A percentile compares a stretch with the other conserved stretches of the same genome.
Conservation (phyloP, 2,797 vertebrate species). For the Sardinella longiceps region DNA sequence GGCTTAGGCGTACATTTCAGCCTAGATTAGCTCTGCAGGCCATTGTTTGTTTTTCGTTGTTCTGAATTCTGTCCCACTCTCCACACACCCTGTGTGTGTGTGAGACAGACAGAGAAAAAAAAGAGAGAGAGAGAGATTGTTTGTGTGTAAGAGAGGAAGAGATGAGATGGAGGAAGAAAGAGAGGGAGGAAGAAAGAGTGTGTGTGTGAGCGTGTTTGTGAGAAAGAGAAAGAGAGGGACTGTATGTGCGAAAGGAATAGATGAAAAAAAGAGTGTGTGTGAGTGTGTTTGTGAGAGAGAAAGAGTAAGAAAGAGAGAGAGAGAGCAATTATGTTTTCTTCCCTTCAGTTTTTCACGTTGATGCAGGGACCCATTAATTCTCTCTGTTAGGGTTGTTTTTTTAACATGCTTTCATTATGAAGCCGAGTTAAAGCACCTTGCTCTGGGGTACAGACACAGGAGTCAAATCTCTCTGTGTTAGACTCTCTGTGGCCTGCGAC, state of each 20-base stretch:
- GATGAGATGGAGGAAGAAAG: not conserved
- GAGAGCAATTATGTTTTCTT: not conserved
- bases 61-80: not conserved
- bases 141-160: not conserved
- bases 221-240: not conserved
- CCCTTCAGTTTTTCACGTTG: not conserved
- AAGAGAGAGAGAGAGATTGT: no score
- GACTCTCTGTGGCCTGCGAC: not conserved
- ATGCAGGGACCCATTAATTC: constrained; percentile 14
- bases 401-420: not conserved
- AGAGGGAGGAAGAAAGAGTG: not conserved
- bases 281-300: not conserved
- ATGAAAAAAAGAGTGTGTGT: not conserved
- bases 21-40: not conserved
- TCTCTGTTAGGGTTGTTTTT: constrained; percentile 20
- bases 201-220: not conserved
- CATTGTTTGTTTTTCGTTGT: constrained; percentile 26
- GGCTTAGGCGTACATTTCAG: not conserved
- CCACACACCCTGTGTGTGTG: not conserved
- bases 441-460: constrained; percentile 43
- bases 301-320: not conserved
- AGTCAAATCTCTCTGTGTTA: not conserved
- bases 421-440: constrained; percentile 1
- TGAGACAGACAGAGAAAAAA: no score
- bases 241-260: not conserved